phyloP scores from a whole-genome alignment of 2,888 invertebrate genomes.

The Lapara coniferarum region DNA sequence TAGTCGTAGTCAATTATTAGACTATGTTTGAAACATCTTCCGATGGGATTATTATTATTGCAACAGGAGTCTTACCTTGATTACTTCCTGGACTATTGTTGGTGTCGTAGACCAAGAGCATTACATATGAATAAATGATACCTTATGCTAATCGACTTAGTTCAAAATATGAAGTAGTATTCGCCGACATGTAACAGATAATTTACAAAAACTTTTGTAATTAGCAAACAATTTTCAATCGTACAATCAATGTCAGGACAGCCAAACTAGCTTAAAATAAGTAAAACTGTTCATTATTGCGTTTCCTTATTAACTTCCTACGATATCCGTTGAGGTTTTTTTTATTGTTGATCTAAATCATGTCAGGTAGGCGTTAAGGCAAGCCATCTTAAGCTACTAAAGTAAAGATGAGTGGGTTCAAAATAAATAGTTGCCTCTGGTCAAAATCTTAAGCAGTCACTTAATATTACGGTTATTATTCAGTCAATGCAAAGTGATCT shows the following conservation, averaged over 20 bases:
- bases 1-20: constrained; percentile 21
- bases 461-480: constrained; percentile 2
- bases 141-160: constrained; percentile 2
- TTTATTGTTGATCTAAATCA: neutral
- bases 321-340: neutral
- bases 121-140: constrained; percentile 8
- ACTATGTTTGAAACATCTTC: constrained; percentile 4
- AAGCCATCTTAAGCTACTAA: neutral
- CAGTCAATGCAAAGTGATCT: neutral
- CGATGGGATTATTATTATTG: constrained; percentile 6
- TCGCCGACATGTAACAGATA: neutral
- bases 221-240: neutral
- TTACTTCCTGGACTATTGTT: constrained; percentile 14
- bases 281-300: neutral
- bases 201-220: neutral
- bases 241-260: neutral
- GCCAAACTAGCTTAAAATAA: neutral
- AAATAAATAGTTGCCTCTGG: neutral
- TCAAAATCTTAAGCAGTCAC: neutral
- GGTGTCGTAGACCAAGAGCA: neutral
- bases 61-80: neutral
- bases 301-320: neutral
- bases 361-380: neutral
- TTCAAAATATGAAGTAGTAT: constrained; percentile 1
- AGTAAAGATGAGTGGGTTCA: neutral